phyloP scores from a whole-genome alignment of 35 echinoderm and acorn worm species.

The Hemicentrotus pulcherrimus region DNA sequence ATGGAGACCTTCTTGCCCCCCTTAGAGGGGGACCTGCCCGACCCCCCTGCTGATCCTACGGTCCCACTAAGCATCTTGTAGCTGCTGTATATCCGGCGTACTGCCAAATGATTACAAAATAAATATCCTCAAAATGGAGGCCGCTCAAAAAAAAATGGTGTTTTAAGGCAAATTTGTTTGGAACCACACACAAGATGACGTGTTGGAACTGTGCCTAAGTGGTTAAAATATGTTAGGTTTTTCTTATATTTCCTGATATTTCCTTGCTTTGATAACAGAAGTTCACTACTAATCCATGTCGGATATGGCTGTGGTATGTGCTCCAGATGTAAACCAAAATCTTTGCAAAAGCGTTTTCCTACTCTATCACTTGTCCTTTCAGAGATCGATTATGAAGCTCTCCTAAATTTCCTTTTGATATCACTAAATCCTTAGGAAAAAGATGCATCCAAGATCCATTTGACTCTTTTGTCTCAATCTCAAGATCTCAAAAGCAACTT shows the following conservation, averaged over 20 bases:
- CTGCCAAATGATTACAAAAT: background rate
- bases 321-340: background rate
- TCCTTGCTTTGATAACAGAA: background rate
- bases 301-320: background rate
- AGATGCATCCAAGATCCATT: background rate
- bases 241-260: background rate
- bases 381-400: no score
- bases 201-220: background rate
- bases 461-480: background rate
- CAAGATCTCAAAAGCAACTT: background rate
- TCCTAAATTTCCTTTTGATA: no score
- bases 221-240: background rate
- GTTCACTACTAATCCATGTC: background rate
- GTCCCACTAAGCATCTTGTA: slow-evolving; percentile 48
- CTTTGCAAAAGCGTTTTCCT: background rate
- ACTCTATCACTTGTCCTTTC: background rate
- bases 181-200: background rate
- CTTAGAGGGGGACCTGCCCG: slow-evolving; percentile 36
- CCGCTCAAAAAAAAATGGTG: background rate
- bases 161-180: background rate
- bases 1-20: slow-evolving; percentile 14
- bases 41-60: background rate
- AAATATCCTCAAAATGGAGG: background rate
- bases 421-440: no score
- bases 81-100: background rate